Conservation (phyloP, 2,888 invertebrate species). For the Eupithecia insigniata region DNA sequence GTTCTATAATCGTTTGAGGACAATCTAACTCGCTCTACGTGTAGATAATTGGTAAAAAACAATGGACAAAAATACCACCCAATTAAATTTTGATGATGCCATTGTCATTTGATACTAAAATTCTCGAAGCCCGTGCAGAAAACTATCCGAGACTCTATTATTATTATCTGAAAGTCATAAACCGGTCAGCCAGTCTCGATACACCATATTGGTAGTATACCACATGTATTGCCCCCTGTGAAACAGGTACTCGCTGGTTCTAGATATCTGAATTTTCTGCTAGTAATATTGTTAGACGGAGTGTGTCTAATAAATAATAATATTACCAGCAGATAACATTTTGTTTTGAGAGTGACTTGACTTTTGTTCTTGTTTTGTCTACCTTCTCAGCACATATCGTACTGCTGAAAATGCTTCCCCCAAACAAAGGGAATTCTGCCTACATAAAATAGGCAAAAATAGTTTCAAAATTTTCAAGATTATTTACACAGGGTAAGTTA, state of each 20-base stretch:
- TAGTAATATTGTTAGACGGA: too few relatives aligned
- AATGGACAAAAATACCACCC: background rate
- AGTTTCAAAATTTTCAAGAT: too few relatives aligned
- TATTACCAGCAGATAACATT: too few relatives aligned
- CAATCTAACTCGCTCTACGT: background rate
- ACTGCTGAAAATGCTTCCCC: too few relatives aligned
- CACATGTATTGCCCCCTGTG: background rate
- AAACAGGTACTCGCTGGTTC: background rate
- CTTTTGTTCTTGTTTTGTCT: too few relatives aligned
- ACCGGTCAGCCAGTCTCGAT: slow-evolving; percentile 8
- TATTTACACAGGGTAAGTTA: too few relatives aligned
- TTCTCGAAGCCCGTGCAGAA: background rate
- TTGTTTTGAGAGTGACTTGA: too few relatives aligned
- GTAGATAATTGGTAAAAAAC: background rate
- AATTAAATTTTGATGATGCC: background rate
- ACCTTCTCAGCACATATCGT: too few relatives aligned
- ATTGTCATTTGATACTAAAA: background rate
- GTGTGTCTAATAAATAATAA: too few relatives aligned
- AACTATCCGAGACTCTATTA: background rate
- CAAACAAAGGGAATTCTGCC: too few relatives aligned
- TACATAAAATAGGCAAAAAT: too few relatives aligned
- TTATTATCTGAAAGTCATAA: slow-evolving; percentile 27
- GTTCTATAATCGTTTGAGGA: background rate
- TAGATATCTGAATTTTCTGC: background rate
- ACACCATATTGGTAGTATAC: background rate